A percentile compares a stretch with the other conserved stretches of the same genome.
phyloP scores from a whole-genome alignment of 2,113 vertebrate species.

The Spea bombifrons region DNA sequence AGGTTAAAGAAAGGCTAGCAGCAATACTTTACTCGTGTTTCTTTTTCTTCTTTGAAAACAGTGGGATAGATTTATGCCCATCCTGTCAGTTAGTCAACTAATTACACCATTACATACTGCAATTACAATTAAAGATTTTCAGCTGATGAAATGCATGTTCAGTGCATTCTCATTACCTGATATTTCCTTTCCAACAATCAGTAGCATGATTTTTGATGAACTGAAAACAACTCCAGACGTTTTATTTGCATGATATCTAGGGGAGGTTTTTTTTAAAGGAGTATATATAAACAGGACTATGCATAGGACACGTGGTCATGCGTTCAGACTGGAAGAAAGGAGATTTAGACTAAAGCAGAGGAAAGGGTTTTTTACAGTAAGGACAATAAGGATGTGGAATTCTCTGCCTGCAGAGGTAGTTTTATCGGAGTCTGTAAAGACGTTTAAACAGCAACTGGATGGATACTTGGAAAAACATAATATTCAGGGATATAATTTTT shows the following conservation, averaged over 20 bases:
- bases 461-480: too few species aligned
- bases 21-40: slow-evolving; percentile 35
- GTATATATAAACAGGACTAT: background rate
- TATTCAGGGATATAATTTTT: too few species aligned
- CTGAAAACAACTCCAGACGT: slow-evolving; percentile 60
- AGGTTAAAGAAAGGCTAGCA: slow-evolving; percentile 53
- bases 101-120: slow-evolving; percentile 68
- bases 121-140: slow-evolving; percentile 76
- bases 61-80: slow-evolving; percentile 59
- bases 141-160: slow-evolving; percentile 65
- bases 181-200: slow-evolving; percentile 62
- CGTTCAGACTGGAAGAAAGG: too few species aligned
- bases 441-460: too few species aligned
- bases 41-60: slow-evolving; percentile 50
- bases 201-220: slow-evolving; percentile 64
- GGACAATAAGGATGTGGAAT: too few species aligned
- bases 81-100: slow-evolving; percentile 66
- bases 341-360: too few species aligned
- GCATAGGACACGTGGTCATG: too few species aligned
- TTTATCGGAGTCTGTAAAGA: too few species aligned
- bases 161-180: slow-evolving; percentile 62
- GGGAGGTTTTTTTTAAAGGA: slow-evolving; percentile 7
- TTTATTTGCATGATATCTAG: slow-evolving; percentile 55
- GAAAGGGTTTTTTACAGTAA: too few species aligned
- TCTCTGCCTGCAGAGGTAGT: too few species aligned